phyloP scores from a whole-genome alignment of 2,113 vertebrate genomes.

The Setophaga kirtlandii region DNA sequence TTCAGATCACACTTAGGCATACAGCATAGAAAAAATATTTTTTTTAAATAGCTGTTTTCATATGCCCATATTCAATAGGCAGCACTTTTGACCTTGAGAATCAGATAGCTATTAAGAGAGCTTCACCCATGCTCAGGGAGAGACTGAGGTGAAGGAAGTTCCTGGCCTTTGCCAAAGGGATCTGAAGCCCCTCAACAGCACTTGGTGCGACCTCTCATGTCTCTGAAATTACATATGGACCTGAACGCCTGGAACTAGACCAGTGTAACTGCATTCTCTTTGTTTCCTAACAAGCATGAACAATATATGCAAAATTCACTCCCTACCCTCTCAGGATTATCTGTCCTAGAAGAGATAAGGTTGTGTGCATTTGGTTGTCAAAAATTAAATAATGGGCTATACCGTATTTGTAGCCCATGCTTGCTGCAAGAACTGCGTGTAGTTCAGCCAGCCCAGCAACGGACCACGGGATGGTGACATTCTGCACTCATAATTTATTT shows the following conservation, averaged over 20 bases:
- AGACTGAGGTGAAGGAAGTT: background rate
- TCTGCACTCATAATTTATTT: background rate
- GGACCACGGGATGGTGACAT: background rate
- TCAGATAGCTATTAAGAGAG: background rate
- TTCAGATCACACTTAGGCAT: background rate
- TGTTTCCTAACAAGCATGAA: background rate
- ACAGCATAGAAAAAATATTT: background rate
- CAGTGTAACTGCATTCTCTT: background rate
- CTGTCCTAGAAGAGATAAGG: background rate
- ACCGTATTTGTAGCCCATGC: fast-evolving
- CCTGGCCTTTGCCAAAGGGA: background rate
- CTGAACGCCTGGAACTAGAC: background rate
- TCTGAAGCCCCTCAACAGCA: background rate
- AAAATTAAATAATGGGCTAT: background rate
- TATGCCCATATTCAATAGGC: background rate
- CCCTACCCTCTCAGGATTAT: background rate
- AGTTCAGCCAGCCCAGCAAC: background rate
- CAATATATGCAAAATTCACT: background rate
- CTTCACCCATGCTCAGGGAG: background rate
- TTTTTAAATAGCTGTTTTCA: background rate
- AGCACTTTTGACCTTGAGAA: background rate
- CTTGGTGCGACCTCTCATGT: background rate
- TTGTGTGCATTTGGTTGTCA: background rate
- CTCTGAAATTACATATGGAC: background rate
- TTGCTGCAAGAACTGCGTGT: background rate